Evolutionary conservation across 2,113 vertebrate genomes (phyloP).

Genomic region (Pseudonaja textilis): DNA sequence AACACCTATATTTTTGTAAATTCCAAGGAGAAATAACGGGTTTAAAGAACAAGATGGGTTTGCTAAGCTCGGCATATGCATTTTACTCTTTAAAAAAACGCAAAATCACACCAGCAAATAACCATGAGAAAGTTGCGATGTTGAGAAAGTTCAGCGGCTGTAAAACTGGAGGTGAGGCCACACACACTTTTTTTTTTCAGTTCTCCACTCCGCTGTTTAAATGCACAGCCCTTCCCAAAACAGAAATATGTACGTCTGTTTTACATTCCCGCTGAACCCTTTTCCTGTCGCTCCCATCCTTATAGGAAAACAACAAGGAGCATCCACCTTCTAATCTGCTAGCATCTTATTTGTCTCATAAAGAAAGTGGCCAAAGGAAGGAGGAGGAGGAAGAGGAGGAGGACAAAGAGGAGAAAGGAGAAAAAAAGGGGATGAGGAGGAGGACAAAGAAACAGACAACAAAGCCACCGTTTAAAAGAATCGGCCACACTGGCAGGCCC

Average conservation of each 20-base stretch:
- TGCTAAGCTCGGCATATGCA: neutral
- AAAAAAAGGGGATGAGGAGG: neutral
- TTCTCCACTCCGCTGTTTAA: neutral
- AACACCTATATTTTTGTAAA: neutral
- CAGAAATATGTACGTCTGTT: neutral
- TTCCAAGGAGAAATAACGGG: neutral
- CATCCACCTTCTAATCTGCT: neutral
- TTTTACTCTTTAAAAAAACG: neutral
- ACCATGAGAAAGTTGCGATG: neutral
- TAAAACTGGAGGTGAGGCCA: neutral
- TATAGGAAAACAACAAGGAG: neutral
- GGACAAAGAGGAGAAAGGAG: neutral
- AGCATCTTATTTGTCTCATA: conserved; percentile 28
- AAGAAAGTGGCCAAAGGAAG: conserved; percentile 40
- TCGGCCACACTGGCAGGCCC: conserved; percentile 45
- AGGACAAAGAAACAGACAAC: neutral
- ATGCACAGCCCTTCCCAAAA: neutral
- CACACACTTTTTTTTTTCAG: neutral
- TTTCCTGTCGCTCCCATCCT: neutral
- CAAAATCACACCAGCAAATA: neutral
- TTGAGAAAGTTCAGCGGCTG: neutral
- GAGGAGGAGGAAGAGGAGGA: neutral
- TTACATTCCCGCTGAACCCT: neutral
- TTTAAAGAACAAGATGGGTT: neutral
- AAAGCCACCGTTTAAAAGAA: conserved; percentile 32